Percentiles rank a stretch among this genome's conserved stretches.
phyloP scores from a whole-genome alignment of 2,113 vertebrate species.

The Lanius collurio region DNA sequence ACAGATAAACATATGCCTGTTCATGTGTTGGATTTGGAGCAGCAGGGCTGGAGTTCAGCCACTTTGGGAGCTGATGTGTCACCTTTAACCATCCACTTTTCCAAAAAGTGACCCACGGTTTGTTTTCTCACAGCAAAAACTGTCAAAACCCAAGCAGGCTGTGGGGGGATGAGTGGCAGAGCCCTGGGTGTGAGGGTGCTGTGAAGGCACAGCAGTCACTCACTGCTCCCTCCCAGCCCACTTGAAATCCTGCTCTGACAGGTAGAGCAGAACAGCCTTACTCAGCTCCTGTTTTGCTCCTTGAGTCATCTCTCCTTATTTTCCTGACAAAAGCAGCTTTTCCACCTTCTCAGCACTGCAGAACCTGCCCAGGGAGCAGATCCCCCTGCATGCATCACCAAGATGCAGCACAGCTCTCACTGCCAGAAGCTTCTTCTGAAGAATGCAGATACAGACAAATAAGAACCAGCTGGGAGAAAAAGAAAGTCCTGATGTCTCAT shows the following conservation, averaged over 20 bases:
- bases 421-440: background rate
- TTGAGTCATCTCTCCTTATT: background rate
- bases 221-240: background rate
- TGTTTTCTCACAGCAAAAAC: rapidly evolving
- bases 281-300: background rate
- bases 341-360: background rate
- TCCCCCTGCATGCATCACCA: background rate
- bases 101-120: rapidly evolving
- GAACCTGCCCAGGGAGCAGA: background rate
- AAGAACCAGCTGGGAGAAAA: background rate
- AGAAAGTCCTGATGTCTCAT: background rate
- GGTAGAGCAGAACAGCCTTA: background rate
- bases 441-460: background rate
- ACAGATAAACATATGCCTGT: background rate
- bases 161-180: background rate
- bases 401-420: background rate
- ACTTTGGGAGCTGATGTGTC: rapidly evolving
- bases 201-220: rapidly evolving
- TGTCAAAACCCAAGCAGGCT: background rate
- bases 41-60: background rate
- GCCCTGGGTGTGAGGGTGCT: background rate
- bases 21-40: rapidly evolving
- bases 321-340: slow-evolving; percentile 16
- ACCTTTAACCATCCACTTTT: rapidly evolving
- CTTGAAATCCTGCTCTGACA: background rate